Evolutionary conservation across 2,113 vertebrate genomes (phyloP), one percentile per base, ranked within the genome.

Genomic region (Bucco capensis): DNA sequence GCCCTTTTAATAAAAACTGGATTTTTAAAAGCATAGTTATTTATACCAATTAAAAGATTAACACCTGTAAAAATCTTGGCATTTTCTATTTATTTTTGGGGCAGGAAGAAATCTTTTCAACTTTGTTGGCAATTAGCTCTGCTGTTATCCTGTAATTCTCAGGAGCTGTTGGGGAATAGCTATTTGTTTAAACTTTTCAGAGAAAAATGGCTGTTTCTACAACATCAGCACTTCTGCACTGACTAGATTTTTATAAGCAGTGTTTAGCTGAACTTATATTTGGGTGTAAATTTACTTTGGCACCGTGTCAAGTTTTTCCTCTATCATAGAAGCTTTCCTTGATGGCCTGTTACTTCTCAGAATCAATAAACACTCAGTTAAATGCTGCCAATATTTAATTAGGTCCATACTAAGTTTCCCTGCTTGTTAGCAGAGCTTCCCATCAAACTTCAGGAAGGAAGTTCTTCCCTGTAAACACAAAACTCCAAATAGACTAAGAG

Each of bases 391-490:
- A 47, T 22, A 87, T 60, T 92, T 90, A 93, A 91, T 76, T 61
- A 89, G 60, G 44, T 10, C 42, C 2, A 2, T 11, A 51, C 38
- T 23, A 27, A 46, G 62, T 64, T 77, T 65, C 77, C 49, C 46
- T 31, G 57, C 73, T 53, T 37, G 23, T 40, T 72, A 80, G 42
- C 73, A 67, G 27, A 21, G 40, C 77, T 86, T 86, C 54, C 79
- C 84, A 75, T 54, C 71, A 61, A 53, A 46, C 35, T 74, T 82
- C 69, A 89, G 87, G 80, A 90, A 94, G 88, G 81, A 93, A 92
- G 58, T 18, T 61, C 74, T 53, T 83, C 50, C 46, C 54, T 78
- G 81, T 76, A 85, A 89, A 85, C 60, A 62, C 6, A 0, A 73
- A 79, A 56, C 31, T 87, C 33, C 75, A 51, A 84, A 62, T 0